Conservation (phyloP, 2,888 invertebrate species). For the Amorpha juglandis region DNA sequence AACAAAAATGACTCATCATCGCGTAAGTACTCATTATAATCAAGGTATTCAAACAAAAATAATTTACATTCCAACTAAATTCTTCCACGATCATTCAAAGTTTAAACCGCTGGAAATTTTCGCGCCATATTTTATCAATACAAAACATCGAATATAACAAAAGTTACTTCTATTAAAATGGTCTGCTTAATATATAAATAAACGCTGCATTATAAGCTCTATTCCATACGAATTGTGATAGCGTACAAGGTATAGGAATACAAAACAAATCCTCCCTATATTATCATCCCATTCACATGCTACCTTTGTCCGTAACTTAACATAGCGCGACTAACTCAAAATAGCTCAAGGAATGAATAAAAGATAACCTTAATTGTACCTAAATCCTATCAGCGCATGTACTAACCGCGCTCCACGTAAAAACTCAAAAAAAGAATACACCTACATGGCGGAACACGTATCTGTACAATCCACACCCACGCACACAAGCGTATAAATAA, state of each 20-base stretch:
- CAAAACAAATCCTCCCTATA: constrained; percentile 8
- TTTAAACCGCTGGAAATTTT: neutral
- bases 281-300: constrained; percentile 12
- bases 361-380: constrained; percentile 16
- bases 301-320: neutral
- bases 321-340: neutral
- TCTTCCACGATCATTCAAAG: neutral
- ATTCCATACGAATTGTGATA: neutral
- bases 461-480: constrained; percentile 41
- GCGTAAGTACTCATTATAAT: too few species aligned
- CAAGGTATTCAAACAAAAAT: neutral
- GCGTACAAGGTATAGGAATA: neutral
- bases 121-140: constrained; percentile 3
- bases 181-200: neutral
- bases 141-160: neutral
- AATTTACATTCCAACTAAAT: neutral
- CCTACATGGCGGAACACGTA: constrained; percentile 23
- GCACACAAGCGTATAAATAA: constrained; percentile 49
- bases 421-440: constrained; percentile 21
- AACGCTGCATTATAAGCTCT: constrained; percentile 3
- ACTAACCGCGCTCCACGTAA: constrained; percentile 11
- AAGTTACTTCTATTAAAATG: neutral
- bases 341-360: constrained; percentile 20
- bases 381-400: constrained; percentile 15
- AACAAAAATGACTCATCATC: neutral